Evolutionary conservation across 2,113 vertebrate genomes (phyloP).

Genomic region (Arizona elegans): DNA sequence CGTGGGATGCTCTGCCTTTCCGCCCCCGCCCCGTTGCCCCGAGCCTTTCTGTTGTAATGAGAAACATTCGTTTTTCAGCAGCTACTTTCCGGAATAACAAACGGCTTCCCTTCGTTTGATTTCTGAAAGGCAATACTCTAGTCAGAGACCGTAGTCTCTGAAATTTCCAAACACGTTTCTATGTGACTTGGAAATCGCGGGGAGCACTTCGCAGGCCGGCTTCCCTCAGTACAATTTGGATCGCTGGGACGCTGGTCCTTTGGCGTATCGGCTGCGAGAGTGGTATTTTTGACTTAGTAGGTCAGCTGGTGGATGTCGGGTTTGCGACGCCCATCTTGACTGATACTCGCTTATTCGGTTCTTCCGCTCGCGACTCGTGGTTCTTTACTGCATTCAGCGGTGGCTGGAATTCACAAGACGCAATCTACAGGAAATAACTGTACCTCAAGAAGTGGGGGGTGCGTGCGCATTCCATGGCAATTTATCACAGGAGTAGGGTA

Average conservation of each 20-base stretch:
- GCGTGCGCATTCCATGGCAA: not conserved
- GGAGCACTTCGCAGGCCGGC: not conserved
- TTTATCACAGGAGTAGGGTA: not conserved
- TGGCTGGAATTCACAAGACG: not conserved
- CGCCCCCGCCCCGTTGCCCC: not conserved
- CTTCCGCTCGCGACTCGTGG: not conserved
- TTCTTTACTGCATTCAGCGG: not conserved
- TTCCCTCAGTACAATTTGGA: constrained; percentile 25
- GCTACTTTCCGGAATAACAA: constrained; percentile 39
- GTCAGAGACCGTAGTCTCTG: constrained; percentile 9
- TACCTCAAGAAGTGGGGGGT: not conserved
- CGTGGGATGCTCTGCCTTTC: not conserved
- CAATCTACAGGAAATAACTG: not conserved
- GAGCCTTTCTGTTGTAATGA: constrained; percentile 25
- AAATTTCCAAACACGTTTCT: constrained; percentile 53
- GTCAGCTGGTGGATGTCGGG: constrained; percentile 66
- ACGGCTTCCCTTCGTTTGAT: constrained; percentile 8
- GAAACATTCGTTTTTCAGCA: constrained; percentile 46
- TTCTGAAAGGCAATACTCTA: constrained; percentile 36
- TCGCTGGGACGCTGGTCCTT: constrained; percentile 63
- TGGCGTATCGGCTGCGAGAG: constrained; percentile 70
- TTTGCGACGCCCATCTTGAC: constrained; percentile 61
- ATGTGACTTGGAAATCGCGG: constrained; percentile 41
- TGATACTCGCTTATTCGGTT: constrained; percentile 8
- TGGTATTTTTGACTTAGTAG: constrained; percentile 68